These are phyloP conservation scores for Silurus lanzhouensis DNA, from an alignment of 2,797 vertebrate genomes.

Conservation along the genomic window DNA sequence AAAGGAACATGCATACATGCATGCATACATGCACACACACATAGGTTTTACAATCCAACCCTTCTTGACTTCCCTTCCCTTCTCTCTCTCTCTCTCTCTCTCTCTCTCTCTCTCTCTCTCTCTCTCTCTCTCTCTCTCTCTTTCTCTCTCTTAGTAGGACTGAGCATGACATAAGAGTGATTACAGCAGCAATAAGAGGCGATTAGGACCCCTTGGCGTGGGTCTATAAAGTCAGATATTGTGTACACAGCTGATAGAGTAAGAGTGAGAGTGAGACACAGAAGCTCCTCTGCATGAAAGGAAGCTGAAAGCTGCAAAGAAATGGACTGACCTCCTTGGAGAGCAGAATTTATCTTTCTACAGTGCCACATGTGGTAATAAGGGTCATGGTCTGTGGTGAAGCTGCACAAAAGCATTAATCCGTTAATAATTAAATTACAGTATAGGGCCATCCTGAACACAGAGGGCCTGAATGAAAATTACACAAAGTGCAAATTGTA, in stretches of 20 bases:
- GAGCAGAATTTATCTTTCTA: slow-evolving; percentile 35
- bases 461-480: slow-evolving; percentile 41
- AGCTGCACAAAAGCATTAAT: slow-evolving; percentile 45
- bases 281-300: slow-evolving; percentile 23
- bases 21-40: slow-evolving; percentile 3
- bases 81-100: neutral
- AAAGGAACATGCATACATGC: slow-evolving; percentile 17
- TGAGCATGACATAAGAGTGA: slow-evolving; percentile 15
- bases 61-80: too few species aligned
- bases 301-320: slow-evolving; percentile 31
- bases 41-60: slow-evolving; percentile 1
- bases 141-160: neutral
- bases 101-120: slow-evolving; percentile 4
- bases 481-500: slow-evolving; percentile 44
- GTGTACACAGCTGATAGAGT: slow-evolving; percentile 8
- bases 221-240: slow-evolving; percentile 14
- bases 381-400: slow-evolving; percentile 43
- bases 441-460: slow-evolving; percentile 21
- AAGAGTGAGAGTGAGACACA: neutral
- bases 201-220: slow-evolving; percentile 8
- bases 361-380: slow-evolving; percentile 40
- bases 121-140: neutral
- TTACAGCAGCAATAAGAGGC: slow-evolving; percentile 17
- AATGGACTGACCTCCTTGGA: slow-evolving; percentile 45
- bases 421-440: slow-evolving; percentile 41